Percentiles rank a stretch among this genome's conserved stretches.
These are phyloP conservation scores for Epinephelus coioides DNA, from an alignment of 2,797 vertebrate genomes.

Conservation along the genomic window DNA sequence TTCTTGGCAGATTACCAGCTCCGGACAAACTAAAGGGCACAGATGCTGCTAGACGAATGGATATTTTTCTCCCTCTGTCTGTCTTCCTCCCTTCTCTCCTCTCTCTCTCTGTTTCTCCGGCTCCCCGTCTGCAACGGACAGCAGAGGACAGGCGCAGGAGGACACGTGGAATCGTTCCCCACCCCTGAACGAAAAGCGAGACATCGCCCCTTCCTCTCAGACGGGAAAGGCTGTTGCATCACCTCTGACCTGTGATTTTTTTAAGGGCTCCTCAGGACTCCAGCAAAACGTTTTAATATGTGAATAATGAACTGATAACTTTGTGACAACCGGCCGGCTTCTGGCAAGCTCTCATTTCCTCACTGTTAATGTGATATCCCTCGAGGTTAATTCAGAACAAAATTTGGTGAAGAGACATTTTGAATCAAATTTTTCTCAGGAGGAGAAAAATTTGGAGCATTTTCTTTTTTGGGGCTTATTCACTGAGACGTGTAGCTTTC, in stretches of 20 bases:
- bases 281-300: slow-evolving; percentile 43
- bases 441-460: background rate
- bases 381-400: slow-evolving; percentile 14
- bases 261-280: slow-evolving; percentile 52
- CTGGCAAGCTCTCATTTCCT: slow-evolving; percentile 13
- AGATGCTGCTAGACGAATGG: slow-evolving; percentile 75
- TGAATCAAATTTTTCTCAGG: slow-evolving; percentile 6
- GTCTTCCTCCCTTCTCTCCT: slow-evolving; percentile 39
- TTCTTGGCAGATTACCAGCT: slow-evolving; percentile 93
- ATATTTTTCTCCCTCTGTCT: slow-evolving; percentile 64
- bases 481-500: slow-evolving; percentile 8
- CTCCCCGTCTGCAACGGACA: slow-evolving; percentile 50
- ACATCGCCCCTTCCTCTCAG: slow-evolving; percentile 33
- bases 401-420: slow-evolving; percentile 15
- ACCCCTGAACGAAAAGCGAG: slow-evolving; percentile 39
- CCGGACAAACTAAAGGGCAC: slow-evolving; percentile 90
- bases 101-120: slow-evolving; percentile 41
- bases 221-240: slow-evolving; percentile 41
- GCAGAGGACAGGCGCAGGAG: slow-evolving; percentile 70
- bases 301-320: slow-evolving; percentile 55
- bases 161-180: slow-evolving; percentile 23
- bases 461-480: slow-evolving; percentile 10
- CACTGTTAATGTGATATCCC: slow-evolving; percentile 9
- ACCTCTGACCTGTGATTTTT: slow-evolving; percentile 62
- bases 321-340: slow-evolving; percentile 18